Base-by-base conservation (phyloP, 2,797 vertebrate genomes). In the Danionella dracula region DNA sequence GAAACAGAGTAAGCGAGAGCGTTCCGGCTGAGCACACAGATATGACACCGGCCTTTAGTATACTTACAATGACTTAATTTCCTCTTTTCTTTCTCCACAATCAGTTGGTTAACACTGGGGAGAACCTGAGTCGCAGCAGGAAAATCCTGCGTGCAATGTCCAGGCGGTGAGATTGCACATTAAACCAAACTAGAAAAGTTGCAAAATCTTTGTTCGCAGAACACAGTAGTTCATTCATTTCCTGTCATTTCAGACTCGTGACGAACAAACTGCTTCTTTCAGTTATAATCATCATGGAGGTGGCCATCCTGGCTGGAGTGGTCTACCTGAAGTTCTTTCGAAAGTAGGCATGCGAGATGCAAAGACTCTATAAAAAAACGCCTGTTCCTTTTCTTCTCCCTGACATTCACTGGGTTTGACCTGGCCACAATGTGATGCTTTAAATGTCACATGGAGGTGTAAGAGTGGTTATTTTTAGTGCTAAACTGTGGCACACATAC, bases 241-340 rank as follows among this genome's bases (percentile, higher is more conserved):
- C 44, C 19, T 78, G 11, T 74, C 50, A 66, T 70, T 82, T 8
- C 50, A 99, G 96, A 80, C 29, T 99, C 61, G 78, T 90, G 83
- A 99, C 97, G 0, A 99, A 99, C 81, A 98, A 98, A 82, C 78
- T 98, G 79, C 83, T 99, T 29, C 86, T 98, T 58, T 90, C 79
- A 1, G 75, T 97, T 35, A 89, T 99, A 80, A 98, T 99, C 81
- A 27, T 98, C 58, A 86, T 99, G 87, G 96, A 99, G 79, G 4
- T 97, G 44, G 90, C 81, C 69, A 93, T 99, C 77, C 85, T 99
- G 45, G 95, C 86, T n/a, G 93, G 92, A 1, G 86, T 97, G 60
- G 76, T 99, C 54, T 99, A 99, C 84, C 87, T 95, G 66, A 97
- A 93, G 81, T 99, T 99, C 87, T 97, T 99, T 68, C 82, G 79